Conservation (phyloP, 2,797 vertebrate genomes). For the Bothrops alternatus region DNA sequence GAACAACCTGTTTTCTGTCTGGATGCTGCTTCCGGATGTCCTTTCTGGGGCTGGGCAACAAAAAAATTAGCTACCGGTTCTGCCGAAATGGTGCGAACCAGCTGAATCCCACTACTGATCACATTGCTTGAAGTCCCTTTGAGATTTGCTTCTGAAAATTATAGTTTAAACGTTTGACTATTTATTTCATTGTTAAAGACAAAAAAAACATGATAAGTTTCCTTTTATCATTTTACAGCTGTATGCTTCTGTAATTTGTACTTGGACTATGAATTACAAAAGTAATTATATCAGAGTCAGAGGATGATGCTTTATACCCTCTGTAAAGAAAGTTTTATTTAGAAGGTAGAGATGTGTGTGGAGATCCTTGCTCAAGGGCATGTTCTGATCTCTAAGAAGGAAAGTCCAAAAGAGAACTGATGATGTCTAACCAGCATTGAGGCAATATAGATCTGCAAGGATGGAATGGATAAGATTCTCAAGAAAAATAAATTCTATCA, state of each 20-base stretch:
- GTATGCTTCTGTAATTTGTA: not conserved
- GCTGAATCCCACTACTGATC: not conserved
- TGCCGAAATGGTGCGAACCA: too few species aligned
- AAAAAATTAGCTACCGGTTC: too few species aligned
- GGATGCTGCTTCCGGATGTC: too few species aligned
- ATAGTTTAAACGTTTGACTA: not conserved
- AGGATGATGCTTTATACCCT: not conserved
- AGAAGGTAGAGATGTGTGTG: not conserved
- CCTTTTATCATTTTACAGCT: accelerated
- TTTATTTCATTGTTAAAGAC: not conserved
- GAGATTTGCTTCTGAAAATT: not conserved
- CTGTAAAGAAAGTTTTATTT: not conserved
- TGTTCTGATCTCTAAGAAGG: not conserved
- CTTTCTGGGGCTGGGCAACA: too few species aligned
- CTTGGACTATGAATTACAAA: constrained; percentile 25
- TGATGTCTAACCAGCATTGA: not conserved
- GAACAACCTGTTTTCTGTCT: too few species aligned
- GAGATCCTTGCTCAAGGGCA: not conserved
- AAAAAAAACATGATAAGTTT: not conserved
- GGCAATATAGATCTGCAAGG: not conserved
- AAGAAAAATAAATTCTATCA: not conserved
- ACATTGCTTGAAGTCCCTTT: not conserved
- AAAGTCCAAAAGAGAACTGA: not conserved
- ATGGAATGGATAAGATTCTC: not conserved
- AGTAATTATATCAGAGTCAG: not conserved